Evolutionary conservation across 1,140 invertebrate genomes (phyloP).

Genomic region (Argopecten irradians): DNA sequence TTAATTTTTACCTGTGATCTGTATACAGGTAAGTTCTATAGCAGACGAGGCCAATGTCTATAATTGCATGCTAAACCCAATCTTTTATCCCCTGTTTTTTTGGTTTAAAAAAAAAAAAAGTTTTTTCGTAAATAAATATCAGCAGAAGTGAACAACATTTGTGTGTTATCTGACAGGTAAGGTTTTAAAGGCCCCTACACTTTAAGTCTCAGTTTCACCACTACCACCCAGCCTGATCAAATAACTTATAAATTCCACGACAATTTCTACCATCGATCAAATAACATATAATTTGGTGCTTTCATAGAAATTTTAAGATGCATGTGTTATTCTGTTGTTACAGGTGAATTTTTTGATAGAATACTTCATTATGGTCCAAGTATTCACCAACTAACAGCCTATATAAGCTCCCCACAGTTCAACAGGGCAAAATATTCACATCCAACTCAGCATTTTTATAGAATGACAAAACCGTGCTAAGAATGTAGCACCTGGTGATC

Average conservation of each 20-base stretch:
- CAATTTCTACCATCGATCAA: not conserved
- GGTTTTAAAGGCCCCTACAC: not conserved
- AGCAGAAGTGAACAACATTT: too few species aligned
- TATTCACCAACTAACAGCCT: not conserved
- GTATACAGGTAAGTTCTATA: not conserved
- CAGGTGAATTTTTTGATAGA: not conserved
- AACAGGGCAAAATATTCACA: not conserved
- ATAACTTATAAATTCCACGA: not conserved
- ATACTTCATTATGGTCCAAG: not conserved
- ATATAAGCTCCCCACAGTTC: not conserved
- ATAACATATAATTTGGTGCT: constrained; percentile 18
- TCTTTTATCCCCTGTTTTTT: too few species aligned
- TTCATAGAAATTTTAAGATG: not conserved
- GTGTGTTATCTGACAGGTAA: not conserved
- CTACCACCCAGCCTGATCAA: not conserved
- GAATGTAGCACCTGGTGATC: constrained; percentile 5
- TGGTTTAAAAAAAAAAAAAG: too few species aligned
- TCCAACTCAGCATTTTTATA: not conserved
- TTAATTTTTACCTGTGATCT: not conserved
- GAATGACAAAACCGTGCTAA: not conserved
- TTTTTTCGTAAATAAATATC: too few species aligned
- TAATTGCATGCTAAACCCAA: not conserved
- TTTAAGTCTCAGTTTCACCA: not conserved
- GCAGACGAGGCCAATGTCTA: not conserved
- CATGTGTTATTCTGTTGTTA: not conserved